A percentile compares a stretch with the other conserved stretches of the same genome.
These are phyloP conservation scores for Lepisosteus oculatus DNA, from an alignment of 2,113 vertebrate genomes.

Conservation along the genomic window DNA sequence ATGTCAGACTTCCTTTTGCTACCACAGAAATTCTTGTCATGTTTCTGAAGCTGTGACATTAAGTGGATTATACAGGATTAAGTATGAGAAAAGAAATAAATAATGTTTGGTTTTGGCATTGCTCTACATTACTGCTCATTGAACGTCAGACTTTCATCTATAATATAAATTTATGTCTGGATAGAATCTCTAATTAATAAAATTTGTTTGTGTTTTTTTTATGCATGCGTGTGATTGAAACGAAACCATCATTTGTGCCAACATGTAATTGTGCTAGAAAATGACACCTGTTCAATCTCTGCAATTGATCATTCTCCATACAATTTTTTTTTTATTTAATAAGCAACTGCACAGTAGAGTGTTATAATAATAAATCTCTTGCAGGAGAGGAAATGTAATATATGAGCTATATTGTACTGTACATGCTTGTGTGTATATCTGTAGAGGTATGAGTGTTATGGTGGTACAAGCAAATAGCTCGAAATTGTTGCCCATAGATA, in stretches of 20 bases:
- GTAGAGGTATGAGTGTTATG: too few relatives aligned
- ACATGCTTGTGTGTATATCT: too few relatives aligned
- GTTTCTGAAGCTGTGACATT: constrained; percentile 56
- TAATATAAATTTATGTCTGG: constrained; percentile 45
- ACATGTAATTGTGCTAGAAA: not conserved
- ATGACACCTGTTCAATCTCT: not conserved
- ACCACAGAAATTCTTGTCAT: constrained; percentile 45
- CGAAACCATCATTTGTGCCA: not conserved
- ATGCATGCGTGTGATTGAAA: not conserved
- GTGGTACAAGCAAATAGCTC: too few relatives aligned
- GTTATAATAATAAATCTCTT: too few relatives aligned
- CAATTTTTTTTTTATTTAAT: not conserved
- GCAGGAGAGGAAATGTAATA: too few relatives aligned
- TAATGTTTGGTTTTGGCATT: constrained; percentile 45
- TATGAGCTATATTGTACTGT: too few relatives aligned
- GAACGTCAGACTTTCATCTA: constrained; percentile 37
- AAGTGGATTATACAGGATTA: constrained; percentile 71
- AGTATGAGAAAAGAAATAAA: constrained; percentile 53
- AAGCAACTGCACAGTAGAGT: not conserved
- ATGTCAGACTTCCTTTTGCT: constrained; percentile 15
- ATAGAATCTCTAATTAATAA: constrained; percentile 54
- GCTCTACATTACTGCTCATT: constrained; percentile 31
- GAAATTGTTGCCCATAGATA: too few relatives aligned
- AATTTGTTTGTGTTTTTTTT: constrained; percentile 19
- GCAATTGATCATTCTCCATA: not conserved